A percentile compares a stretch with the other conserved stretches of the same genome.
Conservation (phyloP, 2,113 vertebrate genomes). For the Acinonyx jubatus region DNA sequence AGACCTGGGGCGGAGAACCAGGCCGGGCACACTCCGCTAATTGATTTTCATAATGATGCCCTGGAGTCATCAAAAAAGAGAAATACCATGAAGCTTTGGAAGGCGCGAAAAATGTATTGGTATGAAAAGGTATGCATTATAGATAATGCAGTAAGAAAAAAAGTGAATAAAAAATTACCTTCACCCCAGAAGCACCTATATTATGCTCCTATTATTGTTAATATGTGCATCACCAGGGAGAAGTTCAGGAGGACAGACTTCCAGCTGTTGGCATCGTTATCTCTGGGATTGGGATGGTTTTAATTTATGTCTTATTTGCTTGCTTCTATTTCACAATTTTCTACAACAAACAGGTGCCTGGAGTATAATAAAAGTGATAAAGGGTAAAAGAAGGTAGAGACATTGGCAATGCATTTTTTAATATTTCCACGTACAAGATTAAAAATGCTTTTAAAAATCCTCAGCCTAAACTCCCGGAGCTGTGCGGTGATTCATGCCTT, state of each 20-base stretch:
- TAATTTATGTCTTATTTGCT: neutral
- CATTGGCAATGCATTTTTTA: neutral
- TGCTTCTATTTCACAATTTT: slow-evolving; percentile 16
- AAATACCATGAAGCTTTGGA: neutral
- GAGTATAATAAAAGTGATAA: neutral
- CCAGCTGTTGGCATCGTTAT: neutral
- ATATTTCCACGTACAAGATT: neutral
- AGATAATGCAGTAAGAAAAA: neutral
- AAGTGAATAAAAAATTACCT: neutral
- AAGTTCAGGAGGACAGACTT: neutral
- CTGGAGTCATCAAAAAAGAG: neutral
- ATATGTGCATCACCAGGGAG: neutral
- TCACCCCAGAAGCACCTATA: neutral
- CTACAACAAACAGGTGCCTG: neutral
- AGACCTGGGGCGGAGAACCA: neutral
- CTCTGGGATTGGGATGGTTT: neutral
- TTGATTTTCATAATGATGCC: neutral
- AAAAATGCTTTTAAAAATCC: neutral
- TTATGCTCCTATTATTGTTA: neutral
- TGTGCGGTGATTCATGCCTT: neutral
- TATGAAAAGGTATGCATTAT: neutral
- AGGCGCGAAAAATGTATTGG: neutral
- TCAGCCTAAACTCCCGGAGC: neutral
- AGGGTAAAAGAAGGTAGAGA: neutral
- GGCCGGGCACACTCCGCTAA: neutral